phyloP scores from a whole-genome alignment of 2,888 invertebrate species.

The Chaetogeoica ovagalla region DNA sequence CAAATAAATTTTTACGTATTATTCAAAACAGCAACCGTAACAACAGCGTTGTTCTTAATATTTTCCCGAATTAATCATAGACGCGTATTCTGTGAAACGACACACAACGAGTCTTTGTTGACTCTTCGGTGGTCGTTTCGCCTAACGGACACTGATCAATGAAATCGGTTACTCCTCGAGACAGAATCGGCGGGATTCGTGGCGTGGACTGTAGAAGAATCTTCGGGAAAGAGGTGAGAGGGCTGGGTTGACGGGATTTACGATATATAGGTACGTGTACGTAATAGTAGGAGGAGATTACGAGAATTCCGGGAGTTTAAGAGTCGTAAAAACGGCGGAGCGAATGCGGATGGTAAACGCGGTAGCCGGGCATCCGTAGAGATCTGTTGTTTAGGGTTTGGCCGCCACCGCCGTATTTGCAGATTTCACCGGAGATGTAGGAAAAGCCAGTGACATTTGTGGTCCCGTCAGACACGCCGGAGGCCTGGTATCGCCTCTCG shows the following conservation, averaged over 20 bases:
- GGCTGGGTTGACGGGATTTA: no score
- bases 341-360: slow-evolving; percentile 45
- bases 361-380: slow-evolving; percentile 18
- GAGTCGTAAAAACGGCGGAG: slow-evolving; percentile 43
- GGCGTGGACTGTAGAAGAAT: no score
- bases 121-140: background rate
- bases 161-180: background rate
- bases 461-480: slow-evolving; percentile 64
- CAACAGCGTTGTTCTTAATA: no score
- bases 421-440: slow-evolving; percentile 69
- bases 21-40: no score
- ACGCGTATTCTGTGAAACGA: background rate
- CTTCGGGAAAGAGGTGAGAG: no score
- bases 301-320: background rate
- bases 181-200: no score
- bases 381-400: slow-evolving; percentile 39
- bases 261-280: no score
- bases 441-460: slow-evolving; percentile 76
- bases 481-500: slow-evolving; percentile 71
- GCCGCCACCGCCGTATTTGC: slow-evolving; percentile 33
- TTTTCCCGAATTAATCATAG: no score
- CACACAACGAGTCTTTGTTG: background rate
- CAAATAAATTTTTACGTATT: no score
- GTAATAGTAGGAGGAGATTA: background rate
- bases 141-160: background rate